phyloP scores from a whole-genome alignment of 2,888 invertebrate species.

The Barypeithes pellucidus region DNA sequence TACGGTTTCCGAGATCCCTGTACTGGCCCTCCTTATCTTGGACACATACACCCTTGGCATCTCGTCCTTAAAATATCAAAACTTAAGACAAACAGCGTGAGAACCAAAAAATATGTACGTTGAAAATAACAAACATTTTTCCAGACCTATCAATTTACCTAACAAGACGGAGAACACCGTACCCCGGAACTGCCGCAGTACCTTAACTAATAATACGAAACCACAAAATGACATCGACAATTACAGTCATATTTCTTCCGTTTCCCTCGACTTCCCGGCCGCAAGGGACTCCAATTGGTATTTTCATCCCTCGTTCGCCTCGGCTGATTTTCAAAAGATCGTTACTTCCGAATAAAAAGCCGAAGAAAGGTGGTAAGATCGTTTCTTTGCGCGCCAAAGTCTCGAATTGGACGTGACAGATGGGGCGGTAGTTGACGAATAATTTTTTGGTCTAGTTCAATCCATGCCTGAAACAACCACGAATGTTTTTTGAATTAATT shows the following conservation, averaged over 20 bases:
- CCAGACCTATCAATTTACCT: neutral
- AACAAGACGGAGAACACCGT: neutral
- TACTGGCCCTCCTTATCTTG: too few species aligned
- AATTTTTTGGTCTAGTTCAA: conserved; percentile 36
- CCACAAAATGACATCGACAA: conserved; percentile 16
- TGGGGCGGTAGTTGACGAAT: conserved; percentile 30
- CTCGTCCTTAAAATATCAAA: too few species aligned
- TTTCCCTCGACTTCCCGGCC: conserved; percentile 17
- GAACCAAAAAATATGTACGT: too few species aligned
- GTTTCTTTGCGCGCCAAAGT: conserved; percentile 46
- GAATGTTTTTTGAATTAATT: conserved; percentile 24
- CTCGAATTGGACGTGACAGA: conserved; percentile 34
- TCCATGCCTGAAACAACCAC: conserved; percentile 28
- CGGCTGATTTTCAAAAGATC: conserved; percentile 36
- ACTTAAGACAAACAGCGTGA: too few species aligned
- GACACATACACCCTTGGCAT: too few species aligned
- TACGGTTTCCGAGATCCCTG: too few species aligned
- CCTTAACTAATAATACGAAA: conserved; percentile 18
- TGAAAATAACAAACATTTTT: too few species aligned
- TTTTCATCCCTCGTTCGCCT: conserved; percentile 35
- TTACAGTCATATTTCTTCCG: conserved; percentile 31
- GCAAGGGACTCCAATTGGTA: conserved; percentile 25
- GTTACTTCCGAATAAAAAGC: conserved; percentile 26
- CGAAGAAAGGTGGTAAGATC: conserved; percentile 47
- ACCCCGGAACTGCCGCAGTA: conserved; percentile 6